Percentiles rank a stretch among this genome's conserved stretches.
Conservation (phyloP, 2,888 invertebrate species). For the Macaria liturata region DNA sequence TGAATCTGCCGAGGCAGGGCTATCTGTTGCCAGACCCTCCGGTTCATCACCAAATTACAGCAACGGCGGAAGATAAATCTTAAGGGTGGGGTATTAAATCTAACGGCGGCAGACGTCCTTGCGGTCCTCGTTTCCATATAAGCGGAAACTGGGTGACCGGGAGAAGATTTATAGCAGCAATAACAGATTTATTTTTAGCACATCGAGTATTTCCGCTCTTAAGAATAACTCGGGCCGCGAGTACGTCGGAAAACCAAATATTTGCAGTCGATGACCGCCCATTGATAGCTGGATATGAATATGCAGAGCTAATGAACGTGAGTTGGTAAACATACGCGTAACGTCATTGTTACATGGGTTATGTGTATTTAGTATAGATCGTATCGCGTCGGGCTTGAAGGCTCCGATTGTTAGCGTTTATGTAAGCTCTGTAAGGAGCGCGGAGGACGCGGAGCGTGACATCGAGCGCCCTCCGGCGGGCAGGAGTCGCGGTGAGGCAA, state of each 20-base stretch:
- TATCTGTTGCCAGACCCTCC: conserved; percentile 13
- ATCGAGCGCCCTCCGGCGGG: conserved; percentile 12
- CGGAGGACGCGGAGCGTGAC: conserved; percentile 25
- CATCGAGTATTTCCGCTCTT: conserved; percentile 40
- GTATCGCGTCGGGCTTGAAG: conserved; percentile 7
- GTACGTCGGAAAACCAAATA: conserved; percentile 37
- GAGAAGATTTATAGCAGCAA: conserved; percentile 59
- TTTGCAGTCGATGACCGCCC: conserved; percentile 31
- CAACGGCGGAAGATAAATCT: conserved; percentile 21
- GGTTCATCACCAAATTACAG: conserved; percentile 20
- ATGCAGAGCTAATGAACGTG: conserved; percentile 26
- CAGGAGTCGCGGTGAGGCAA: conserved; percentile 30
- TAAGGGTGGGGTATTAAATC: conserved; percentile 21
- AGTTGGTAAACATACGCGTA: conserved; percentile 18
- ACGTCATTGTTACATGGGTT: conserved; percentile 2
- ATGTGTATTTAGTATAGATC: conserved; percentile 4
- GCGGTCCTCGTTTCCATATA: conserved; percentile 57
- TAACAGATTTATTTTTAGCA: conserved; percentile 61
- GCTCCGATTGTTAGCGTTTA: conserved; percentile 8
- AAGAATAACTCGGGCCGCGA: conserved; percentile 46
- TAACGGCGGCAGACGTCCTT: conserved; percentile 46
- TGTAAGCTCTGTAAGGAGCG: conserved; percentile 10
- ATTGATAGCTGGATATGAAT: conserved; percentile 24
- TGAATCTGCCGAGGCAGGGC: too few relatives aligned
- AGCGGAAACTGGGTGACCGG: conserved; percentile 65